phyloP scores from a whole-genome alignment of 1,140 invertebrate genomes.

The Hestina assimilis region DNA sequence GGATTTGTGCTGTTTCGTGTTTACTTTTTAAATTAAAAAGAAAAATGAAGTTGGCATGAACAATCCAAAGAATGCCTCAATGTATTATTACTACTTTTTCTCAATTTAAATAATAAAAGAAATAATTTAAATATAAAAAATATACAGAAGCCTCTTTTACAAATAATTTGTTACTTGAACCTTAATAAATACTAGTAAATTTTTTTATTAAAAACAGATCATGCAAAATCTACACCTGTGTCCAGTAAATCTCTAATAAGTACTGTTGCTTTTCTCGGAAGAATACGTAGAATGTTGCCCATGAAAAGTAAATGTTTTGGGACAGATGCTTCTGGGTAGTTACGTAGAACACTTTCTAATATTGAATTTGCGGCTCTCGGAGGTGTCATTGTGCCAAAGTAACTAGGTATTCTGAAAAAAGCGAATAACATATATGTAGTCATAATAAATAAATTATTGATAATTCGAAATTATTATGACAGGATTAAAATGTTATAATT shows the following conservation, averaged over 20 bases:
- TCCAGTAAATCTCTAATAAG: conserved; percentile 81
- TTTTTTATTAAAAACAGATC: too few species aligned
- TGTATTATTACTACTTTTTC: too few species aligned
- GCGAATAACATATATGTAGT: conserved; percentile 1
- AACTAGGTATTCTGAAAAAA: conserved; percentile 81
- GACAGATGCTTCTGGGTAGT: conserved; percentile 81
- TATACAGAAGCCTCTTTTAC: too few species aligned
- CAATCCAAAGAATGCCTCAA: too few species aligned
- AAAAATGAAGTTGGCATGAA: too few species aligned
- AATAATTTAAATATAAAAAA: too few species aligned
- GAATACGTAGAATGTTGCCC: conserved; percentile 79
- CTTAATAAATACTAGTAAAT: too few species aligned
- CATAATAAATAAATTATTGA: not conserved
- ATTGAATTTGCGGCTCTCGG: conserved; percentile 78
- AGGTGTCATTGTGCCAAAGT: conserved; percentile 82
- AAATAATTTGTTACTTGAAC: too few species aligned
- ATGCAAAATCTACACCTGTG: conserved; percentile 83
- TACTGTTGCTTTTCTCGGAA: conserved; percentile 81
- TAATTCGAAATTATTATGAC: not conserved
- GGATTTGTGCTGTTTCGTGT: too few species aligned
- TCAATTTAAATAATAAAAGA: too few species aligned
- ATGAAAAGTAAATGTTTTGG: conserved; percentile 81
- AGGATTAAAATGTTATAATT: too few species aligned
- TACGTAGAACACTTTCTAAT: conserved; percentile 80
- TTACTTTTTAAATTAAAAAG: too few species aligned